Evolutionary conservation across 2,888 invertebrate species (phyloP).

Genomic region (Nycteola revayana): DNA sequence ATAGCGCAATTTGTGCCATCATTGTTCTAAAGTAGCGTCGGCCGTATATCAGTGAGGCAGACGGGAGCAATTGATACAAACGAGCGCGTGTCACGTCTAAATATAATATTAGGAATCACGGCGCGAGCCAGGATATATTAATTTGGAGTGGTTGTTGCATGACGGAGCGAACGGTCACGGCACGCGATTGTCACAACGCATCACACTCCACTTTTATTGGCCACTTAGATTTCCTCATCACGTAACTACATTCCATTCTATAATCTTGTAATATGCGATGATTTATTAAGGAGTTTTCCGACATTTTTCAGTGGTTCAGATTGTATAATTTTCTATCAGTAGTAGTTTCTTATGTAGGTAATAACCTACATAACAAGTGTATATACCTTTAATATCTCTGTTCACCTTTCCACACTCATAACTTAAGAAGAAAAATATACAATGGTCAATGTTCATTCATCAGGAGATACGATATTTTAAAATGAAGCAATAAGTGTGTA

Average conservation of each 20-base stretch:
- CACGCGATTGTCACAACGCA: conserved; percentile 38
- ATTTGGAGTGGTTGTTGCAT: conserved; percentile 74
- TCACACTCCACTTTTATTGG: conserved; percentile 28
- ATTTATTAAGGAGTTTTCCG: conserved; percentile 9
- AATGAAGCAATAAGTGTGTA: conserved; percentile 47
- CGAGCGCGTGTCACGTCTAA: conserved; percentile 81
- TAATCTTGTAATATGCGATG: conserved; percentile 22
- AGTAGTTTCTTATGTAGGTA: too few relatives aligned
- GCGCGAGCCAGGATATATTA: conserved; percentile 82
- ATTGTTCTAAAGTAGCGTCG: conserved; percentile 81
- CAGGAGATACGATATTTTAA: conserved; percentile 39
- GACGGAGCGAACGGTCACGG: conserved; percentile 55
- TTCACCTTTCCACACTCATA: too few relatives aligned
- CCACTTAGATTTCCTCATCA: conserved; percentile 33
- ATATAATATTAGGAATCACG: conserved; percentile 83
- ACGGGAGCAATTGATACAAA: conserved; percentile 81
- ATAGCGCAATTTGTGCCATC: conserved; percentile 78
- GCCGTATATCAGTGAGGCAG: conserved; percentile 78
- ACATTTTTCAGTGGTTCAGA: too few relatives aligned
- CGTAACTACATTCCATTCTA: conserved; percentile 25
- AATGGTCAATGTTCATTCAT: background rate
- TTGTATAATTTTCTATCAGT: too few relatives aligned
- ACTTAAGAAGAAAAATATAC: too few relatives aligned
- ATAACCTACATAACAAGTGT: too few relatives aligned
- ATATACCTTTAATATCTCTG: conserved; percentile 1